Evolutionary conservation across 2,888 invertebrate species (phyloP), one percentile per base, ranked within the genome.

Genomic region (Geotrupes spiniger): DNA sequence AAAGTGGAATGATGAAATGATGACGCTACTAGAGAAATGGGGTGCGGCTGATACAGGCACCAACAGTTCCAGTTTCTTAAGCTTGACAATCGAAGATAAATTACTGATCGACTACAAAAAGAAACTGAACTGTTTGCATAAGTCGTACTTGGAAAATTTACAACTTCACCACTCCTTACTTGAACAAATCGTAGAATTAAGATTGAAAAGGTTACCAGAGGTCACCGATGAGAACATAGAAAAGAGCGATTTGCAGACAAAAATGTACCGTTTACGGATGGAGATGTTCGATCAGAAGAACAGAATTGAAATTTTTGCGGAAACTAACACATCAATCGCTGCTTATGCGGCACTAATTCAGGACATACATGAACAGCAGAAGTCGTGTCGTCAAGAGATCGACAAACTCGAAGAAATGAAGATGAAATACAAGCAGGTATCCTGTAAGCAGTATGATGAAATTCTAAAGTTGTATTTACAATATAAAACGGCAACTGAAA

Each of bases 381-480:
- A 59, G 12, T 62, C 64, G 45, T 58, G 66, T n/a, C 60, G 62
- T 41, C 57, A 62, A 44, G 70, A 74, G 57, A 69, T 76, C 36
- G 58, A 67, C 42, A 54, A 68, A 10, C 69, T 75, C 38, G 62
- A 60, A 38, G 58, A 64, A 39, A 53, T 73, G 10, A 71, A 70
- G 53, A 68, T 69, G 47, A 65, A 68, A 49, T 77, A 76, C 55
- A 65, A 70, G 31, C 62, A 63, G 36, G 64, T 76, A 4, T 61
- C 64, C 25, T 70, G 70, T 48, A 71, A 70, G 46, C 72, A 76
- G 56, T 77, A 71, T 54, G 68, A 74, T 54, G 66, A 72, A 43
- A 68, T 77, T 26, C 58, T 76, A 31, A 68, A 66, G 39, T 64
- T 66, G 25, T 76, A 76, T 55, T 57, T 64, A 37, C 67, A 74